Conservation (phyloP, 2,113 vertebrate genomes). For the Apteryx mantelli region DNA sequence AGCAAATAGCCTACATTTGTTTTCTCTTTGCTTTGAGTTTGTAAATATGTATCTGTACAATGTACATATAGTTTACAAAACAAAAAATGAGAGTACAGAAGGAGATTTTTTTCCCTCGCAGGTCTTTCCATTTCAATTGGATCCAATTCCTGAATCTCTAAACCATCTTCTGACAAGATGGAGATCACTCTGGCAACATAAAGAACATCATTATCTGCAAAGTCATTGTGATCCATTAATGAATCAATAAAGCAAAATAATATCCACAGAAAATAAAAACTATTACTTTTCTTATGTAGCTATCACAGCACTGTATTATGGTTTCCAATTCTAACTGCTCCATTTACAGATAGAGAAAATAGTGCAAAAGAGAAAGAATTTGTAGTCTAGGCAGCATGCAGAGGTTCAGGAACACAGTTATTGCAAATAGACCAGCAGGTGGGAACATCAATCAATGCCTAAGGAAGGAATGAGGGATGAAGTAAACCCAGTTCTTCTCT, state of each 20-base stretch:
- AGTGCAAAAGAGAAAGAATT: not conserved
- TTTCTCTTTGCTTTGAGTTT: not conserved
- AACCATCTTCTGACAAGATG: not conserved
- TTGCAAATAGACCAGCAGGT: not conserved
- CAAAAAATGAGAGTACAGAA: not conserved
- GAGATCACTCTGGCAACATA: not conserved
- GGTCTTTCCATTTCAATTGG: not conserved
- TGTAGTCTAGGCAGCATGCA: not conserved
- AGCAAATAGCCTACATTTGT: not conserved
- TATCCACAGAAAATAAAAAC: not conserved
- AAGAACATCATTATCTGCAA: not conserved
- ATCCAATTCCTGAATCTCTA: not conserved
- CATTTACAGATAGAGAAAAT: not conserved
- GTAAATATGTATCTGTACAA: not conserved
- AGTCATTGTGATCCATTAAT: not conserved
- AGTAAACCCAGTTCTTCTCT: not conserved
- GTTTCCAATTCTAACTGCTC: not conserved
- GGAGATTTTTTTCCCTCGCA: not conserved
- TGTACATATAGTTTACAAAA: not conserved
- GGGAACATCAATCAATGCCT: not conserved
- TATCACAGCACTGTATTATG: not conserved
- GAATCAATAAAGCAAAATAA: not conserved
- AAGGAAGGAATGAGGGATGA: not conserved
- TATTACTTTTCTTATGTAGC: rapidly evolving
- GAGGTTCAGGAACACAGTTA: not conserved